phyloP scores from a whole-genome alignment of 2,113 vertebrate species.

The Xerus inauris region DNA sequence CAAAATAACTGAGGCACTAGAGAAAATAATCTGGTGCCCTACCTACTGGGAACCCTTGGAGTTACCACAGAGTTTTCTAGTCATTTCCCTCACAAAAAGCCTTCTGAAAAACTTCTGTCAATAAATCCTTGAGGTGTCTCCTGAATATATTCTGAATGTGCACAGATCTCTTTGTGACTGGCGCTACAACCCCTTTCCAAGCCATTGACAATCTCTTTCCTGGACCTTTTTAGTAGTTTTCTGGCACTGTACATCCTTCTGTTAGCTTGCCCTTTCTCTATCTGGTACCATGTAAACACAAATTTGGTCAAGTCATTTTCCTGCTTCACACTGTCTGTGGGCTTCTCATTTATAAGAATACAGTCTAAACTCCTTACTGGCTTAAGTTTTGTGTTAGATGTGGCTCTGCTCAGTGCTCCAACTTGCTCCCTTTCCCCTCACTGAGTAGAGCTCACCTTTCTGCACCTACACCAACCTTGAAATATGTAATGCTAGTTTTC shows the following conservation, averaged over 20 bases:
- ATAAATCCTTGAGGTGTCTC: not conserved
- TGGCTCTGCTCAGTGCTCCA: not conserved
- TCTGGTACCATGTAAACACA: not conserved
- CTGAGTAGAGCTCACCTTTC: not conserved
- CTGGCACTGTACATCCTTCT: not conserved
- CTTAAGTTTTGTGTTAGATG: fast-evolving
- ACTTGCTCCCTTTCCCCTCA: no score
- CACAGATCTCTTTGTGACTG: not conserved
- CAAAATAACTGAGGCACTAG: not conserved
- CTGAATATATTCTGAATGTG: not conserved
- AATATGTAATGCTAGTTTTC: not conserved
- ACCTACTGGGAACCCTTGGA: not conserved
- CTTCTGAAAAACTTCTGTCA: not conserved
- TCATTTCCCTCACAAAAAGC: not conserved
- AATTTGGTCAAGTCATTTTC: not conserved
- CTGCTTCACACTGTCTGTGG: not conserved
- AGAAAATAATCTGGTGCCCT: not conserved
- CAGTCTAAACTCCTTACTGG: no score
- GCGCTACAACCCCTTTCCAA: no score
- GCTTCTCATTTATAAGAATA: not conserved
- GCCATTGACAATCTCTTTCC: no score
- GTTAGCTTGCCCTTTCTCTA: not conserved
- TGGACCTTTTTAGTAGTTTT: not conserved
- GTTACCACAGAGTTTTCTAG: not conserved
- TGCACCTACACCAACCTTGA: not conserved